Evolutionary conservation across 2,888 invertebrate species (phyloP), one percentile per base, ranked within the genome.

Genomic region (Mesorhabditis belari): DNA sequence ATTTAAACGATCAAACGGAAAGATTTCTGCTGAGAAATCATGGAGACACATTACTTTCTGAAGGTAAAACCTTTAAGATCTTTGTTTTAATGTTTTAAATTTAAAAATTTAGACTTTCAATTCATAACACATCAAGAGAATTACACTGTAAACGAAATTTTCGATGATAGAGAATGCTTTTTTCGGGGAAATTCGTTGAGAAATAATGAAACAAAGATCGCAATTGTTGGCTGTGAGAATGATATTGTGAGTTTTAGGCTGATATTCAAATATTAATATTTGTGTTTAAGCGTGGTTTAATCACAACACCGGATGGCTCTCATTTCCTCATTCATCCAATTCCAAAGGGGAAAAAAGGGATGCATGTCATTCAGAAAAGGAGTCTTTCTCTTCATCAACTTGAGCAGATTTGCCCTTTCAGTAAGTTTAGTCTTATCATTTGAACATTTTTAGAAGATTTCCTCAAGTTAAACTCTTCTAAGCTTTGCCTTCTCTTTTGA

Each of bases 191-290:
- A 57, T 19, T 62, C 67, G 2, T 23, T 61, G 6, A 26, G 50
- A 4, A 62, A 67, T 54, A 64, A 64, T 27, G 61, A 63, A 29
- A 66, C 71, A 5, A 61, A 27, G 4, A 67, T 76, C 28, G 67
- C 73, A 12, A 59, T 76, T 3, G 65, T 67, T 26, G 76, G 76
- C 17, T 76, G 76, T 61, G 74, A 67, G 24, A 57, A 64, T 6
- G 55, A 67, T 54, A 65, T 66, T 70, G 75, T 75, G 59, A 58
- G 52, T 49, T 17, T 55, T 50, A 5, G 21, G 53, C 4, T 49
- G 27, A 21, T 27, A 35, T 6, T 25, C 21, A 55, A 25, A 17
- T 5, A 19, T 55, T 55, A 49, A 35, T 49, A 4, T 44, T 55
- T 27, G 1, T 19, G n/a, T 58, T 69, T 58, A 59, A 75, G 75